Base-by-base conservation (phyloP, 2,113 vertebrate species). In the Damaliscus lunatus region DNA sequence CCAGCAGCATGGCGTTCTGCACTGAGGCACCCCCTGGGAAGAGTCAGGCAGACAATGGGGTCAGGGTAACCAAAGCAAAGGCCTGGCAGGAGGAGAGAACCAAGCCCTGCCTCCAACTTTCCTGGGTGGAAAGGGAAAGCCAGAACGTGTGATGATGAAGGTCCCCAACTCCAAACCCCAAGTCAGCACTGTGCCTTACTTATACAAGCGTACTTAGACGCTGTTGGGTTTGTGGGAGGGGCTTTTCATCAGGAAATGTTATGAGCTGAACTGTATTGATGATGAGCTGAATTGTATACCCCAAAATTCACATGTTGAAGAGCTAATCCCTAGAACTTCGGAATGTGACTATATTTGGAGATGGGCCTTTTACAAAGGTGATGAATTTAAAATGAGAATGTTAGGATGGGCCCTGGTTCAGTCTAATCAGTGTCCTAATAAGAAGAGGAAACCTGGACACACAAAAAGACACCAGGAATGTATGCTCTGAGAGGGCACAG, bases 11-110 rank as follows among this genome's bases (percentile, higher is more conserved):
- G 0, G 93, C 92, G 0, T 94, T 77, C 0, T 31, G 0, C 60
- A 90, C 0, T 1, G 98, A 99, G 0, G n/a, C 94, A 0, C 0
- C 0, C 15, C 99, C 99, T 99, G 87, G 2, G 16, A 77, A 83
- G 11, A 84, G 29, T 36, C 0, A 0, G 64, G 50, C 1, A 55
- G n/a, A 60, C 46, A 0, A 3, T 7, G 16, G 25, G 27, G 40
- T 97, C 94, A 93, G 60, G 17, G 27, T 52, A 57, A 81, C 62
- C 19, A 10, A 92, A 93, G 43, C 48, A 71, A 55, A 94, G 43
- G 50, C 13, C 29, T 16, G 7, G 50, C 3, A 80, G 40, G 50
- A 92, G n/a, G 21, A 57, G 81, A 85, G 43, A 95, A 59, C 33
- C 57, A 71, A 85, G 40, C 16, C 62, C 21, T n/a, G 17, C 50